These are phyloP conservation scores for Halocaridina rubra DNA, from an alignment of 2,888 invertebrate species.

Conservation along the genomic window DNA sequence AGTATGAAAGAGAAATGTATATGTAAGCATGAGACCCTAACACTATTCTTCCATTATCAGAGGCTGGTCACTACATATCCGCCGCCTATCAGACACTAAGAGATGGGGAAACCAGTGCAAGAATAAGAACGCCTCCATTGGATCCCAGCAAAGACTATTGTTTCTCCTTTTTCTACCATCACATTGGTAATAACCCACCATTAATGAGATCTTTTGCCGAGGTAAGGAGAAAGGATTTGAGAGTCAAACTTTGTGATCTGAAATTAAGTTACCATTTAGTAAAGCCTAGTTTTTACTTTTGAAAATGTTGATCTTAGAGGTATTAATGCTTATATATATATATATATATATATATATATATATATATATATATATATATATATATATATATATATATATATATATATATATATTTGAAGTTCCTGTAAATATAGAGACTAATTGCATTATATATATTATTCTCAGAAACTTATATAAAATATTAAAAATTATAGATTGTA, in stretches of 20 bases:
- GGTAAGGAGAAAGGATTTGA: too few relatives aligned
- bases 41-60: not conserved
- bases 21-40: too few relatives aligned
- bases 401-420: not conserved
- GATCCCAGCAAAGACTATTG: constrained; percentile 36
- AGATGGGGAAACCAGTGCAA: not conserved
- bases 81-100: not conserved
- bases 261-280: too few relatives aligned
- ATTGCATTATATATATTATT: too few relatives aligned
- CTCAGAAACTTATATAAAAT: too few relatives aligned
- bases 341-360: constrained; percentile 19
- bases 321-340: constrained; percentile 9
- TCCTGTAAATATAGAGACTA: too few relatives aligned
- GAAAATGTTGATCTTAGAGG: too few relatives aligned
- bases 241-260: too few relatives aligned
- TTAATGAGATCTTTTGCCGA: constrained; percentile 16
- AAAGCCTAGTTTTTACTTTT: too few relatives aligned
- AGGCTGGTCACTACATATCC: constrained; percentile 34
- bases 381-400: not conserved
- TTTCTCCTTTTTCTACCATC: constrained; percentile 46
- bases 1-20: too few relatives aligned
- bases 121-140: constrained; percentile 16
- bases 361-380: constrained; percentile 14
- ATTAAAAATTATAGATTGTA: too few relatives aligned
- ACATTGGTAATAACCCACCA: constrained; percentile 46